A percentile compares a stretch with the other conserved stretches of the same genome.
Evolutionary conservation across 2,888 invertebrate genomes (phyloP).

Genomic region (Holacanthella duospinosa): DNA sequence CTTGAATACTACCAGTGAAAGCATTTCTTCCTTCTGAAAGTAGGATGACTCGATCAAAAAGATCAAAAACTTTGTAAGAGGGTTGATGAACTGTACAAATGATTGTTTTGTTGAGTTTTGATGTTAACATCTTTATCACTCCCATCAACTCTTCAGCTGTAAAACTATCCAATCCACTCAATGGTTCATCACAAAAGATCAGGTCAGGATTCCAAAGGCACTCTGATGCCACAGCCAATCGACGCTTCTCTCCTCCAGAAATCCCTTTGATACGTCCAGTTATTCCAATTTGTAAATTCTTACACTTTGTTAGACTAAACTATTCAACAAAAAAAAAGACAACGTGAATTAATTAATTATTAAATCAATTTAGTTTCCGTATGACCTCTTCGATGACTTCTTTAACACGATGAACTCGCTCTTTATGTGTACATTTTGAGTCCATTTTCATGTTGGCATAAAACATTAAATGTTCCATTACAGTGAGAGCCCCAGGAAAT

Average conservation of each 20-base stretch:
- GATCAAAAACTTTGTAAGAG: constrained; percentile 44
- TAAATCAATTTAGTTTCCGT: background rate
- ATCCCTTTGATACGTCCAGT: no score
- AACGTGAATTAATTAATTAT: no score
- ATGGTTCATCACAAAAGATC: constrained; percentile 95
- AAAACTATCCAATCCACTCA: constrained; percentile 88
- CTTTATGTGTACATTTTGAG: background rate
- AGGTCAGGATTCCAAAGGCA: constrained; percentile 89
- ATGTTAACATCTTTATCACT: constrained; percentile 47
- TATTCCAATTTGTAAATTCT: no score
- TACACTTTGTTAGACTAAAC: no score
- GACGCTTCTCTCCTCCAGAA: no score
- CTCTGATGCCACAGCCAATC: no score
- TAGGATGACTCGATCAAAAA: no score
- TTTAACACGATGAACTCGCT: background rate
- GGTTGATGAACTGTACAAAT: constrained; percentile 92
- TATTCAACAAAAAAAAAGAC: no score
- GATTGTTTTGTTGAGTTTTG: constrained; percentile 75
- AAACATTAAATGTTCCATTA: background rate
- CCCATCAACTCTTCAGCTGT: constrained; percentile 77
- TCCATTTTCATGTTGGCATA: background rate
- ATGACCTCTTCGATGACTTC: background rate
- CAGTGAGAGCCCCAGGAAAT: background rate
- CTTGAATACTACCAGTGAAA: no score
- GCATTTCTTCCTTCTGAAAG: no score